Percentiles rank a stretch among this genome's conserved stretches.
Conservation (phyloP, 1,140 invertebrate species). For the Drosophila nigromelanica region DNA sequence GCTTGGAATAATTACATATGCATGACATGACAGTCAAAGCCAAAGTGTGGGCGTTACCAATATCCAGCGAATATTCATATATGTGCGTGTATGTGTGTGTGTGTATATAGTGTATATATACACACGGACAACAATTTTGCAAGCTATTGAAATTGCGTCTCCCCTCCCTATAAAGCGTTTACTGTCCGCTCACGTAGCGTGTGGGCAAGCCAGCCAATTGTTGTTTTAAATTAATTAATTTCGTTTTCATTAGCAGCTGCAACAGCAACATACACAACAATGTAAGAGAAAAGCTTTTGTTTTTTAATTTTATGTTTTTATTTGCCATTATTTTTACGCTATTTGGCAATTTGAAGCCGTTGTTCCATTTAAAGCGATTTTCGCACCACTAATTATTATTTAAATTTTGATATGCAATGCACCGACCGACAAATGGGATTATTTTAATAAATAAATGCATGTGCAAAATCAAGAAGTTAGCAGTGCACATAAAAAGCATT, state of each 20-base stretch:
- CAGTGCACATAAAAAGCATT: constrained; percentile 22
- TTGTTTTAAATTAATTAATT: constrained; percentile 81
- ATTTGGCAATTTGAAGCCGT: constrained; percentile 68
- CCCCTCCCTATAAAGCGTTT: constrained; percentile 10
- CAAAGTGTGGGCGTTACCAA: constrained; percentile 72
- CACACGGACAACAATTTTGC: constrained; percentile 19
- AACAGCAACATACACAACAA: constrained; percentile 6
- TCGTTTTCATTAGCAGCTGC: constrained; percentile 71
- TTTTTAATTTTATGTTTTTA: constrained; percentile 71
- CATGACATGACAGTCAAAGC: constrained; percentile 74
- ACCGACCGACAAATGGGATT: constrained; percentile 68
- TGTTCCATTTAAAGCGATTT: constrained; percentile 73
- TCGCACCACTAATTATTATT: constrained; percentile 78
- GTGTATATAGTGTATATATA: not conserved
- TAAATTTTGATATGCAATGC: constrained; percentile 70
- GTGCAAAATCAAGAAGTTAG: constrained; percentile 72
- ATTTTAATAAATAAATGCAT: constrained; percentile 78
- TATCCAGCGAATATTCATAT: constrained; percentile 33
- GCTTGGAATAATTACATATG: constrained; percentile 79
- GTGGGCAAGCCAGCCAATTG: constrained; percentile 53
- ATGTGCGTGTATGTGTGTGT: too few species aligned
- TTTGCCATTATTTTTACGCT: constrained; percentile 69
- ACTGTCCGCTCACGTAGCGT: constrained; percentile 35
- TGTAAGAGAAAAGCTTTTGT: constrained; percentile 43
- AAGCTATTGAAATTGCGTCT: constrained; percentile 59